These are phyloP conservation scores for Tautogolabrus adspersus DNA, from an alignment of 2,113 vertebrate species.

Conservation along the genomic window DNA sequence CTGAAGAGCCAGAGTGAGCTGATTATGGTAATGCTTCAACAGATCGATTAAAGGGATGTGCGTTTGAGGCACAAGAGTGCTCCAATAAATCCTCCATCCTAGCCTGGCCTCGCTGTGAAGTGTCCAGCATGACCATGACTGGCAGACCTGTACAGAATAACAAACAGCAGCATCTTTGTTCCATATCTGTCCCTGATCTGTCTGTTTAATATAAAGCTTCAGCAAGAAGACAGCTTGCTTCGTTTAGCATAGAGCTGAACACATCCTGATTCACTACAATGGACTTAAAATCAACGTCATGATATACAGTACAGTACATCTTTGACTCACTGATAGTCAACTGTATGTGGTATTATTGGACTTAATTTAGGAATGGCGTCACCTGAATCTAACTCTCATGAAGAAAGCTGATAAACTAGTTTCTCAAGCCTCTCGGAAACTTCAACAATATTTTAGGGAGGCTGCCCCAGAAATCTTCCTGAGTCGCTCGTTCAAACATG, in stretches of 20 bases:
- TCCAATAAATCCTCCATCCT: slow-evolving; percentile 65
- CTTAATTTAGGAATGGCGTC: too few relatives aligned
- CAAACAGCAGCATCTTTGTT: slow-evolving; percentile 29
- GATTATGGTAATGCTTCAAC: slow-evolving; percentile 73
- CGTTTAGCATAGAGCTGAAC: background rate
- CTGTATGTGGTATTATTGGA: too few relatives aligned
- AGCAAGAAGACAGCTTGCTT: background rate
- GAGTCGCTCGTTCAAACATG: too few relatives aligned
- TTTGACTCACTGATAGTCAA: too few relatives aligned
- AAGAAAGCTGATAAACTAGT: too few relatives aligned
- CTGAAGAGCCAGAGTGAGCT: slow-evolving; percentile 48
- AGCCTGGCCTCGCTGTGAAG: slow-evolving; percentile 34
- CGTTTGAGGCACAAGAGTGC: slow-evolving; percentile 61
- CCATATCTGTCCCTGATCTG: background rate
- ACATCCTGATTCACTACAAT: too few relatives aligned
- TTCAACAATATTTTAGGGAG: too few relatives aligned
- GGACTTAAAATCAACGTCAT: too few relatives aligned
- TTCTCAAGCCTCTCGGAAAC: too few relatives aligned
- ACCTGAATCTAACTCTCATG: too few relatives aligned
- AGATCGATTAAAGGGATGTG: slow-evolving; percentile 74
- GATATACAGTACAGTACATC: too few relatives aligned
- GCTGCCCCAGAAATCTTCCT: too few relatives aligned
- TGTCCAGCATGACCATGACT: slow-evolving; percentile 33
- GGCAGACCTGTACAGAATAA: slow-evolving; percentile 20
- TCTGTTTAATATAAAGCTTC: background rate